These are phyloP conservation scores for Sarcophaga caerulescens DNA, from an alignment of 2,888 invertebrate genomes.

Conservation along the genomic window DNA sequence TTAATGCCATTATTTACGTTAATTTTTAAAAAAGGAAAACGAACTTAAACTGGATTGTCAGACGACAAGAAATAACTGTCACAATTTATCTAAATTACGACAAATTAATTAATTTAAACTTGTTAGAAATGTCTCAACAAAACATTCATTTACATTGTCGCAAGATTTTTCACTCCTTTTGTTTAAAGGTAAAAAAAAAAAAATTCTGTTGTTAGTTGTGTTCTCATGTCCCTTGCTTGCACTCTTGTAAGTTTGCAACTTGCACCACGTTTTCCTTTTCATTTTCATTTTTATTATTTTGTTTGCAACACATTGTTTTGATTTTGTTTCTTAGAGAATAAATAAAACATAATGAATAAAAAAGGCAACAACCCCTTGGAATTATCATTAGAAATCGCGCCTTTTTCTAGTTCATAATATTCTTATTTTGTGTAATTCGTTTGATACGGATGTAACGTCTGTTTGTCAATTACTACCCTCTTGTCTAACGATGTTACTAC, in stretches of 20 bases:
- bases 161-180: neutral
- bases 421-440: neutral
- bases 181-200: neutral
- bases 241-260: neutral
- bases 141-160: conserved; percentile 31
- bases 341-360: neutral
- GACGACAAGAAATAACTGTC: conserved; percentile 54
- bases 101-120: conserved; percentile 70
- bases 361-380: conserved; percentile 12
- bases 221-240: neutral
- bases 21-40: neutral
- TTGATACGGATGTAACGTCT: conserved; percentile 4
- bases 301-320: conserved; percentile 32
- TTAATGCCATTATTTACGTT: conserved; percentile 37
- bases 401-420: conserved; percentile 18
- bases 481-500: neutral
- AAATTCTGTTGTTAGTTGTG: too few species aligned
- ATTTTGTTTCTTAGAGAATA: neutral
- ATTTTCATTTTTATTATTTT: conserved; percentile 16
- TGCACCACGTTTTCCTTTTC: too few species aligned
- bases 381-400: conserved; percentile 32
- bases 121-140: conserved; percentile 60
- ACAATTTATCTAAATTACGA: conserved; percentile 65
- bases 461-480: conserved; percentile 40
- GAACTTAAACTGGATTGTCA: neutral